These are phyloP conservation scores for Athalia rosae DNA, from an alignment of 2,888 invertebrate genomes.

Conservation along the genomic window DNA sequence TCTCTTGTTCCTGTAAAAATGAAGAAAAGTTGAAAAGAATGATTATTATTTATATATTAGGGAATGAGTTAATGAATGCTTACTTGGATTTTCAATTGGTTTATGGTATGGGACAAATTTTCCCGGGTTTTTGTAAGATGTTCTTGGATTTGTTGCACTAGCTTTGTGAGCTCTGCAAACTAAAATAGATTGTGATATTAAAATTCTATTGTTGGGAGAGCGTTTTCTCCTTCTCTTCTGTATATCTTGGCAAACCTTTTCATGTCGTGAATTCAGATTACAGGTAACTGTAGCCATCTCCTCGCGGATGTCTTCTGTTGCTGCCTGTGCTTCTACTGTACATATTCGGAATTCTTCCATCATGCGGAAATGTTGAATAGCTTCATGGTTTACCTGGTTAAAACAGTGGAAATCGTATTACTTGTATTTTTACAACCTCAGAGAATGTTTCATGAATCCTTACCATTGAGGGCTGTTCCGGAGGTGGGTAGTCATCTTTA, in stretches of 20 bases:
- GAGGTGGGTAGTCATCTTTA: conserved; percentile 16
- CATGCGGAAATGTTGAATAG: conserved; percentile 62
- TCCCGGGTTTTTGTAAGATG: conserved; percentile 61
- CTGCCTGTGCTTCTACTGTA: conserved; percentile 68
- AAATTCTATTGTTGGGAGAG: neutral
- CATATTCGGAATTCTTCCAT: conserved; percentile 70
- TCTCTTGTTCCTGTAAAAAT: conserved; percentile 63
- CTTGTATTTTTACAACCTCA: too few relatives aligned
- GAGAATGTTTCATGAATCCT: neutral
- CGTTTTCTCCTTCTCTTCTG: neutral
- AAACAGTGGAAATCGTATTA: neutral
- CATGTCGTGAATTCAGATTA: conserved; percentile 63
- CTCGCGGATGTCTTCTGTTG: conserved; percentile 67
- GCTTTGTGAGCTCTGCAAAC: conserved; percentile 62
- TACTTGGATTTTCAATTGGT: conserved; percentile 64
- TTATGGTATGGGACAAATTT: conserved; percentile 59
- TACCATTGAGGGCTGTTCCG: conserved; percentile 24
- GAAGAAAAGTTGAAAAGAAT: neutral
- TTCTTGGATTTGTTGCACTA: conserved; percentile 60
- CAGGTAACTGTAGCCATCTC: conserved; percentile 62
- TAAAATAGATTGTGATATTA: neutral
- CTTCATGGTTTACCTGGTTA: conserved; percentile 25
- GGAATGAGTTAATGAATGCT: conserved; percentile 27
- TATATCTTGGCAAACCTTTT: conserved; percentile 59
- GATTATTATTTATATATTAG: too few relatives aligned